Evolutionary conservation across 2,113 vertebrate species (phyloP).

Genomic region (Oenanthe melanoleuca): DNA sequence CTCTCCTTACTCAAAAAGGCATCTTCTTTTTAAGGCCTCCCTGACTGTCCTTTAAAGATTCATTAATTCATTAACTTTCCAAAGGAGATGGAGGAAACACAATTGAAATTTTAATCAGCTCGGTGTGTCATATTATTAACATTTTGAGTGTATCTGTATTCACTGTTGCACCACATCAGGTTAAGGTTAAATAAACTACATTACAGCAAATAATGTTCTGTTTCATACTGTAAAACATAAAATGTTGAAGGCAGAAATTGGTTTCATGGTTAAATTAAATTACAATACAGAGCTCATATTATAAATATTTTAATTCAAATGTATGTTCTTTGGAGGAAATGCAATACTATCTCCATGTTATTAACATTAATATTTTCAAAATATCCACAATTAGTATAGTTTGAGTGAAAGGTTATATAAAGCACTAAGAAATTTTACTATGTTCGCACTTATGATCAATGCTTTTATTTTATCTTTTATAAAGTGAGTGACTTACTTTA

Average conservation of each 20-base stretch:
- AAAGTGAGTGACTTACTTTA: conserved; percentile 2
- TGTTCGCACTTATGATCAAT: neutral
- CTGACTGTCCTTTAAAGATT: conserved; percentile 85
- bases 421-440: neutral
- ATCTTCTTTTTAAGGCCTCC: conserved; percentile 78
- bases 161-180: conserved; percentile 64
- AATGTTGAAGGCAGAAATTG: conserved; percentile 63
- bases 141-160: conserved; percentile 72
- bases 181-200: conserved; percentile 77
- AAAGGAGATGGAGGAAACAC: conserved; percentile 75
- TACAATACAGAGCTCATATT: conserved; percentile 36
- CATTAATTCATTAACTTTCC: conserved; percentile 90
- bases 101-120: conserved; percentile 81
- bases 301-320: conserved; percentile 36
- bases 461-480: neutral
- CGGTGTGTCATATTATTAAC: conserved; percentile 72
- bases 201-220: conserved; percentile 70
- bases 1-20: conserved; percentile 79
- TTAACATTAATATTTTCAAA: conserved; percentile 29
- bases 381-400: neutral
- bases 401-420: neutral
- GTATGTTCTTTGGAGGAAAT: conserved; percentile 41
- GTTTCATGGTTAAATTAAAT: conserved; percentile 70
- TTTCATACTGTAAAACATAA: conserved; percentile 68
- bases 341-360: neutral